Conservation (phyloP, 2,888 invertebrate species). For the Tubulanus polymorphus region DNA sequence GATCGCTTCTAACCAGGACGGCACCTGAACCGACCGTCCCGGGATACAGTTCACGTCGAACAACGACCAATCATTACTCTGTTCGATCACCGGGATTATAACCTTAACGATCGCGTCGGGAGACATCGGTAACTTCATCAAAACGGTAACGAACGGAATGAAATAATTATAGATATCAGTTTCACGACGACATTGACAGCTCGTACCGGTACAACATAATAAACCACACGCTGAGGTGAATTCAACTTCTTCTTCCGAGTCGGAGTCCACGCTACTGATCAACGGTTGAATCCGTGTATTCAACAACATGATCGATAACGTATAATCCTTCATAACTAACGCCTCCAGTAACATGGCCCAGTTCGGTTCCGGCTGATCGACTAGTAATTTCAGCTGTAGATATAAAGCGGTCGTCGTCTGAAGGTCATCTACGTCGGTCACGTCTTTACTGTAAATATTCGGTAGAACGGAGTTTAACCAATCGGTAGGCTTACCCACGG, state of each 20-base stretch:
- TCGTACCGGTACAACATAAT: background rate
- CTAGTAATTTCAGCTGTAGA: constrained; percentile 37
- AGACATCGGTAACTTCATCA: constrained; percentile 29
- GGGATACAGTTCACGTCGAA: constrained; percentile 1
- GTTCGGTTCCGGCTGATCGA: constrained; percentile 38
- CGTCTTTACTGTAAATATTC: too few relatives aligned
- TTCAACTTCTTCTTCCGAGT: too few relatives aligned
- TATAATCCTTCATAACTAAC: constrained; percentile 48
- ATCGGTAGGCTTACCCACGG: background rate
- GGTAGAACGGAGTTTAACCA: too few relatives aligned
- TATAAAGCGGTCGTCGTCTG: constrained; percentile 46
- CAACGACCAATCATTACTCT: constrained; percentile 38
- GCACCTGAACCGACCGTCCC: constrained; percentile 24
- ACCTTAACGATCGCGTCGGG: constrained; percentile 40
- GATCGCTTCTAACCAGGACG: constrained; percentile 37
- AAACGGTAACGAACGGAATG: constrained; percentile 7
- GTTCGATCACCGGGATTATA: constrained; percentile 41
- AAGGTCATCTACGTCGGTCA: too few relatives aligned
- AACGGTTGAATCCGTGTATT: constrained; percentile 26
- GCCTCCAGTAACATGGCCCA: constrained; percentile 41
- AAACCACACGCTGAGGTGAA: background rate
- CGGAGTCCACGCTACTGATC: background rate
- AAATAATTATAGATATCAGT: background rate
- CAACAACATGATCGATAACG: constrained; percentile 42
- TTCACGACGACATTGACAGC: background rate